Evolutionary conservation across 2,797 vertebrate species (phyloP).

Genomic region (Sebastes dallii): DNA sequence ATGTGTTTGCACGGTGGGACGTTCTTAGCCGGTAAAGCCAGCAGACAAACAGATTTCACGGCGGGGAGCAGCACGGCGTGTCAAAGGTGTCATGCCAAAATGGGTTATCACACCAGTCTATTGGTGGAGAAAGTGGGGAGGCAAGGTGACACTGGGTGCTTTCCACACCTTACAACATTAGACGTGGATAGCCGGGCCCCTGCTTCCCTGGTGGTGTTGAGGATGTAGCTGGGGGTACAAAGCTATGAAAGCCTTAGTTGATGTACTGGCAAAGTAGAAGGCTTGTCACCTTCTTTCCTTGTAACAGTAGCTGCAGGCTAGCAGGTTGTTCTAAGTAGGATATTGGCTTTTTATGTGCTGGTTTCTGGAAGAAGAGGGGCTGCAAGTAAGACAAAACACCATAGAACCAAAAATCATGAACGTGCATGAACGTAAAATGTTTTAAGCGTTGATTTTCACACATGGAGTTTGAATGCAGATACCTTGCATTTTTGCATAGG

Average conservation of each 20-base stretch:
- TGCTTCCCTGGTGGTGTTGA: not conserved
- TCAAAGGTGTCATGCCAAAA: constrained; percentile 67
- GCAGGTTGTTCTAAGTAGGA: constrained; percentile 31
- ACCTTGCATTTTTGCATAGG: not conserved
- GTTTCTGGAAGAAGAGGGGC: not conserved
- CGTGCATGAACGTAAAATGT: not conserved
- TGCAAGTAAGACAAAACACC: not conserved
- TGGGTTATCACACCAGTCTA: constrained; percentile 43
- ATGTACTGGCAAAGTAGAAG: not conserved
- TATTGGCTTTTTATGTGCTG: constrained; percentile 14
- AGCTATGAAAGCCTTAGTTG: constrained; percentile 15
- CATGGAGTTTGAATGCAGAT: not conserved
- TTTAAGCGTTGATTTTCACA: not conserved
- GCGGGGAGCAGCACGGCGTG: constrained; percentile 62
- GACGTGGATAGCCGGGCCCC: not conserved
- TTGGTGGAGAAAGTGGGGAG: constrained; percentile 26
- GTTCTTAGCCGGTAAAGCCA: constrained; percentile 63
- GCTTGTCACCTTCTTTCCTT: constrained; percentile 30
- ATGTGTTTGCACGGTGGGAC: constrained; percentile 50
- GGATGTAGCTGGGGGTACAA: constrained; percentile 11
- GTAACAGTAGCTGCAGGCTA: constrained; percentile 39
- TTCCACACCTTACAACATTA: constrained; percentile 23
- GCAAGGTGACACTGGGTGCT: constrained; percentile 20
- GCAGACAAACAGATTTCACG: constrained; percentile 78
- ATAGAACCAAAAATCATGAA: not conserved